phyloP scores from a whole-genome alignment of 1,140 invertebrate species.

The Penaeus chinensis region DNA sequence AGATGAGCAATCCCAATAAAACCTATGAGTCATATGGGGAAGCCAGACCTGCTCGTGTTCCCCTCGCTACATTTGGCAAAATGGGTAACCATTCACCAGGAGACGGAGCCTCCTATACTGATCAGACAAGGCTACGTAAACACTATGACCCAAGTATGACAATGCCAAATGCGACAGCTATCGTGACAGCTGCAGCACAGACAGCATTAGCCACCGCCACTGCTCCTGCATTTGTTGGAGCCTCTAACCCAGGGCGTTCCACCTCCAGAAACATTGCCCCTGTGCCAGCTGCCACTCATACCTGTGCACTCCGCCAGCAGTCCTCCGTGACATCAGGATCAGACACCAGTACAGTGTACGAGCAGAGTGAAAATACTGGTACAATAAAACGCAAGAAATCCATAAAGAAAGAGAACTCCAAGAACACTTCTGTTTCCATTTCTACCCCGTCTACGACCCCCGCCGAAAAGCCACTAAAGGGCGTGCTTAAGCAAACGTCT shows the following conservation, averaged over 20 bases:
- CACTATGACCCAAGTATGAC: constrained; percentile 20
- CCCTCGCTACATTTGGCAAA: constrained; percentile 61
- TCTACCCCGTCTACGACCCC: background rate
- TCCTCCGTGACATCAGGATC: constrained; percentile 49
- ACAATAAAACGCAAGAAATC: constrained; percentile 61
- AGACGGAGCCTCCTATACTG: constrained; percentile 19
- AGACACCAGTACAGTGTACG: constrained; percentile 54
- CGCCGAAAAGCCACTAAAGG: constrained; percentile 58
- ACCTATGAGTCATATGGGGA: constrained; percentile 50
- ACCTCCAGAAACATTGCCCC: constrained; percentile 4
- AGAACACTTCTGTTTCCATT: background rate
- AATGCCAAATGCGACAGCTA: constrained; percentile 10
- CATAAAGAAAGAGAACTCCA: constrained; percentile 20
- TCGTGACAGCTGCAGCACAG: constrained; percentile 37
- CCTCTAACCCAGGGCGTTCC: constrained; percentile 20
- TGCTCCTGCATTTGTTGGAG: constrained; percentile 53
- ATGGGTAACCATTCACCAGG: constrained; percentile 8
- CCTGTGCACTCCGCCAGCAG: constrained; percentile 34
- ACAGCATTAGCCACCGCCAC: constrained; percentile 46
- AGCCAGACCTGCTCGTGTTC: constrained; percentile 43
- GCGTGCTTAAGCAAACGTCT: constrained; percentile 61
- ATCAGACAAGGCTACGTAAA: background rate
- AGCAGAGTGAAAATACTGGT: constrained; percentile 62
- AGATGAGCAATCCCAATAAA: constrained; percentile 23
- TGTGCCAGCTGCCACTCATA: constrained; percentile 24